These are phyloP conservation scores for Frankliniella intonsa DNA, from an alignment of 2,888 invertebrate genomes.

Conservation along the genomic window DNA sequence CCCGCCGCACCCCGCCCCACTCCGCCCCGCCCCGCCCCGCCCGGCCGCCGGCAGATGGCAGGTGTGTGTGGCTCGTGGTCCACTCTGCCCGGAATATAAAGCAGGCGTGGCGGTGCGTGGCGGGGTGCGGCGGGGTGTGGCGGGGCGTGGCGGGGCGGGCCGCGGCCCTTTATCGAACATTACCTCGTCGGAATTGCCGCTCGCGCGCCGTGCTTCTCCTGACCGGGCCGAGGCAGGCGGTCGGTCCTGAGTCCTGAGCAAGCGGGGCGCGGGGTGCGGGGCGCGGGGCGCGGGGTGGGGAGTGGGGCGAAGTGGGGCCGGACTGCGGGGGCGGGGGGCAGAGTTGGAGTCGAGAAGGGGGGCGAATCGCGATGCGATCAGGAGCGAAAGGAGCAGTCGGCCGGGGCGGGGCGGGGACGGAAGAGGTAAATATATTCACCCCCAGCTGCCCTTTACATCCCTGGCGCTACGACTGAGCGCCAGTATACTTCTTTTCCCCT, in stretches of 20 bases:
- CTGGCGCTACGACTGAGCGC: not conserved
- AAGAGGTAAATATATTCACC: not conserved
- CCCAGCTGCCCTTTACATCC: not conserved
- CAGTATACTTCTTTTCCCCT: no score
- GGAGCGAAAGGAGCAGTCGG: not conserved
- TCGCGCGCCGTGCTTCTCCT: not conserved
- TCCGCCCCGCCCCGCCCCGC: not conserved
- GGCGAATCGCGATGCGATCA: not conserved
- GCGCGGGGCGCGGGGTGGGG: not conserved
- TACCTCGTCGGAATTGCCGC: not conserved
- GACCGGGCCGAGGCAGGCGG: not conserved
- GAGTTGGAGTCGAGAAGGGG: not conserved
- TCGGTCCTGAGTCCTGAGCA: no score
- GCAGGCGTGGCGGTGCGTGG: not conserved
- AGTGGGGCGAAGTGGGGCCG: not conserved
- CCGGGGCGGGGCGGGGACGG: not conserved
- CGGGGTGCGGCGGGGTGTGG: not conserved
- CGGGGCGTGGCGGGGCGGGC: not conserved
- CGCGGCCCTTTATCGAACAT: not conserved
- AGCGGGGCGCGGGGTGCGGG: not conserved
- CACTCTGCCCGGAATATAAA: slow-evolving; percentile 13
- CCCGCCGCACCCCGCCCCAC: not conserved
- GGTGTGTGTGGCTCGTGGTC: not conserved
- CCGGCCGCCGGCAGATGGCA: not conserved
- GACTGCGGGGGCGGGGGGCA: not conserved